Conservation (phyloP, 2,888 invertebrate species). For the Cephus spinipes region DNA sequence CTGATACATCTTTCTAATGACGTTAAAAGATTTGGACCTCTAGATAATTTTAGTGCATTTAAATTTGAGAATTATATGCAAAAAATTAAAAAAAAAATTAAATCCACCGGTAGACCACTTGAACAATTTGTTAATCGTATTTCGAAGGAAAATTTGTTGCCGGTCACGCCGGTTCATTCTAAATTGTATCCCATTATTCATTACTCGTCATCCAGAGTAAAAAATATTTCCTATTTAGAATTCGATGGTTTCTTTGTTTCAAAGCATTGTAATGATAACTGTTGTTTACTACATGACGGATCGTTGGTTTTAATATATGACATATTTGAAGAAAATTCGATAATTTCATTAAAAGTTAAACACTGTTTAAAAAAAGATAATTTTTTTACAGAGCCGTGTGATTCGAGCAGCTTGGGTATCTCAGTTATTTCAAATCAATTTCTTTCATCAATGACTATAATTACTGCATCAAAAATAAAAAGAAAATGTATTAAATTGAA, state of each 20-base stretch:
- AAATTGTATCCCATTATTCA: constrained; percentile 15
- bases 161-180: constrained; percentile 22
- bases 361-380: no score
- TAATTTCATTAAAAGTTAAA: no score
- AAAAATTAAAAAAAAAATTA: constrained; percentile 26
- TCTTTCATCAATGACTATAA: no score
- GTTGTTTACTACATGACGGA: constrained; percentile 8
- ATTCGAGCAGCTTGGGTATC: constrained; percentile 18
- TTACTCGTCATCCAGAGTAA: not conserved
- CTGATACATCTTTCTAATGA: constrained; percentile 36
- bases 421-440: no score
- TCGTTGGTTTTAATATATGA: no score
- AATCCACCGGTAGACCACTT: constrained; percentile 27
- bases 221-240: constrained; percentile 9
- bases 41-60: constrained; percentile 39
- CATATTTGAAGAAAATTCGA: no score
- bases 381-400: constrained; percentile 19
- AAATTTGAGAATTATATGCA: constrained; percentile 35
- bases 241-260: constrained; percentile 18
- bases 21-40: constrained; percentile 28
- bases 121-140: constrained; percentile 31
- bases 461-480: no score
- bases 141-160: no score
- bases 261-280: constrained; percentile 14
- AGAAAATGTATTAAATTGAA: no score